Evolutionary conservation across 2,113 vertebrate genomes (phyloP).

Genomic region (Ictidomys tridecemlineatus): DNA sequence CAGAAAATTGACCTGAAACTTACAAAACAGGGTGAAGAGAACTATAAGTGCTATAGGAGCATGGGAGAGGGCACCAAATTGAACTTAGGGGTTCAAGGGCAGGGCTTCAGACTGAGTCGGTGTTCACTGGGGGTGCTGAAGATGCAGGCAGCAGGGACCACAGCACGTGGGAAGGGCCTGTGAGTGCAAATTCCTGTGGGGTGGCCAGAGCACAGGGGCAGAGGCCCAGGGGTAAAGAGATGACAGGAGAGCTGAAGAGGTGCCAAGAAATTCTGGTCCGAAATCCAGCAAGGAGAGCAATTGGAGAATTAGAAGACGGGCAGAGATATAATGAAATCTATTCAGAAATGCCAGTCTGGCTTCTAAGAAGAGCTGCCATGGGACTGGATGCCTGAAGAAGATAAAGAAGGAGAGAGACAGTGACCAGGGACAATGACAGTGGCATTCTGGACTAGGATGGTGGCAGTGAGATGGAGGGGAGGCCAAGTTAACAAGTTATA

Average conservation of each 20-base stretch:
- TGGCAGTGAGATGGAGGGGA: neutral
- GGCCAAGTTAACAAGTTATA: neutral
- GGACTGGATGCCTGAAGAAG: rapidly evolving
- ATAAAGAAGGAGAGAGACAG: neutral
- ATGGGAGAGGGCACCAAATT: neutral
- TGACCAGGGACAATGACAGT: neutral
- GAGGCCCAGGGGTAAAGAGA: neutral
- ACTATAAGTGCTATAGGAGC: neutral
- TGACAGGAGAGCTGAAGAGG: neutral
- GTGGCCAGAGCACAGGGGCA: neutral
- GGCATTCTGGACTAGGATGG: neutral
- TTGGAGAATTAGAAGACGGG: neutral
- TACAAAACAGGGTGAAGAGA: neutral
- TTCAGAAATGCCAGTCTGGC: neutral
- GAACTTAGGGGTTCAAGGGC: neutral
- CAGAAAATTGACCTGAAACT: neutral
- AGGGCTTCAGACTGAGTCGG: neutral
- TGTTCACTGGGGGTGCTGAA: neutral
- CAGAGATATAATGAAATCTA: neutral
- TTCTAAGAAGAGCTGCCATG: neutral
- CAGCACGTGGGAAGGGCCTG: neutral
- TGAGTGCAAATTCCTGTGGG: too few species aligned
- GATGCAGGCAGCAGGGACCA: neutral
- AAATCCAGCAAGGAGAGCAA: neutral
- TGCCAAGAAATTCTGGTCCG: neutral